Evolutionary conservation across 2,888 invertebrate species (phyloP).

Genomic region (Chrysopilus asiliformis): DNA sequence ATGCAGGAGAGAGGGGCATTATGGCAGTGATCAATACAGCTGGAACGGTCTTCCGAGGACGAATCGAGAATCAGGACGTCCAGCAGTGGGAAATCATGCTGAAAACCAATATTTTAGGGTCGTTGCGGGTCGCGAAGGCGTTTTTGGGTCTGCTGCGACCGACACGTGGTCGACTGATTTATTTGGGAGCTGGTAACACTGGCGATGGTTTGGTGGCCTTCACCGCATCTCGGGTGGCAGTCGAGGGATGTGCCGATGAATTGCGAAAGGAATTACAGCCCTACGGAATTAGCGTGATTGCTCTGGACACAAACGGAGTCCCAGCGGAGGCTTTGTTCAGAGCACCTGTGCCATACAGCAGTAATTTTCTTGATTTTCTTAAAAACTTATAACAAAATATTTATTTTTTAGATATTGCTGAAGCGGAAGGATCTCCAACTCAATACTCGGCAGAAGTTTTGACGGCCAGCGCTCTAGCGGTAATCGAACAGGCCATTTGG

Average conservation of each 20-base stretch:
- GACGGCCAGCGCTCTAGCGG: slow-evolving; percentile 44
- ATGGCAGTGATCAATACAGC: slow-evolving; percentile 75
- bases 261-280: slow-evolving; percentile 54
- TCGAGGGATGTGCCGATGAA: slow-evolving; percentile 66
- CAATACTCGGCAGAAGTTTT: slow-evolving; percentile 51
- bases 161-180: slow-evolving; percentile 52
- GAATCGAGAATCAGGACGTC: slow-evolving; percentile 50
- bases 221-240: slow-evolving; percentile 54
- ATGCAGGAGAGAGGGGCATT: slow-evolving; percentile 68
- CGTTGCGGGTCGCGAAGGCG: slow-evolving; percentile 58
- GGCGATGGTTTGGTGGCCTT: slow-evolving; percentile 43
- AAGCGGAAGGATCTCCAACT: slow-evolving; percentile 45
- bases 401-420: slow-evolving; percentile 22
- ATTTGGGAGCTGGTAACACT: slow-evolving; percentile 41
- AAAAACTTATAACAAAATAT: slow-evolving; percentile 3
- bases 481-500: slow-evolving; percentile 49
- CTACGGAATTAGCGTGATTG: slow-evolving; percentile 57
- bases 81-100: slow-evolving; percentile 51
- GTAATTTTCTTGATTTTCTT: slow-evolving; percentile 3
- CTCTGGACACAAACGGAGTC: slow-evolving; percentile 58
- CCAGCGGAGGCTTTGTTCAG: slow-evolving; percentile 51
- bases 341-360: slow-evolving; percentile 43
- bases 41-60: slow-evolving; percentile 58
- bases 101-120: slow-evolving; percentile 56
- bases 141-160: slow-evolving; percentile 58